Evolutionary conservation across 2,888 invertebrate genomes (phyloP).

Genomic region (Tanytarsus gracilentus): DNA sequence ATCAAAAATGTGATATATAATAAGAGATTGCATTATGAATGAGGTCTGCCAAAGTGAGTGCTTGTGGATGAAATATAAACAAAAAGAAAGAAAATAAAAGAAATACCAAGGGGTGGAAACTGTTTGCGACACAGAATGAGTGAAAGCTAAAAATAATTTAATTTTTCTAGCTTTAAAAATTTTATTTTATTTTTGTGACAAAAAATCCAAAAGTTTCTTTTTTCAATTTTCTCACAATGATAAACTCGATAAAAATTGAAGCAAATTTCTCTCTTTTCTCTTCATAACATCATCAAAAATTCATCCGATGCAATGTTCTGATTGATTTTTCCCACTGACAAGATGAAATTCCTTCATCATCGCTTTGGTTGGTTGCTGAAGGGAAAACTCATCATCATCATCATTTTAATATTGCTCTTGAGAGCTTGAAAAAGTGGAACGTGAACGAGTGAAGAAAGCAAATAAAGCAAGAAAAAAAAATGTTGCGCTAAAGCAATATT

Average conservation of each 20-base stretch:
- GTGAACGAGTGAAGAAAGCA: background rate
- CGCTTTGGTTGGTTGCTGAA: too few relatives aligned
- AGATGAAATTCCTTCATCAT: background rate
- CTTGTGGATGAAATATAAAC: too few relatives aligned
- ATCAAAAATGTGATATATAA: conserved; percentile 24
- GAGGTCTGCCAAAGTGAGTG: background rate
- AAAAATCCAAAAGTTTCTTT: background rate
- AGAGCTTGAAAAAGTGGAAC: background rate
- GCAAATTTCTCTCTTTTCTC: too few relatives aligned
- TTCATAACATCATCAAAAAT: conserved; percentile 34
- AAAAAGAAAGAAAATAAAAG: too few relatives aligned
- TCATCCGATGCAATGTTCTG: conserved; percentile 14
- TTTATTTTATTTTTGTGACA: background rate
- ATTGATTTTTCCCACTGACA: conserved; percentile 32
- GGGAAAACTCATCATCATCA: too few relatives aligned
- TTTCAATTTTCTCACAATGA: background rate
- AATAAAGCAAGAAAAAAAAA: background rate
- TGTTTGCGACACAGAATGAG: too few relatives aligned
- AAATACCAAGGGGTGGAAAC: too few relatives aligned
- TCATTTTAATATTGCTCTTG: conserved; percentile 3
- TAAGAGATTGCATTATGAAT: conserved; percentile 6
- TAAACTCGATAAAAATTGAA: too few relatives aligned
- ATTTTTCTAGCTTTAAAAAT: conserved; percentile 18
- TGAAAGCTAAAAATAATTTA: conserved; percentile 31
- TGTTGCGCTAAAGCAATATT: background rate